These are phyloP conservation scores for Myzus persicae DNA, from an alignment of 1,140 invertebrate genomes.

Conservation along the genomic window DNA sequence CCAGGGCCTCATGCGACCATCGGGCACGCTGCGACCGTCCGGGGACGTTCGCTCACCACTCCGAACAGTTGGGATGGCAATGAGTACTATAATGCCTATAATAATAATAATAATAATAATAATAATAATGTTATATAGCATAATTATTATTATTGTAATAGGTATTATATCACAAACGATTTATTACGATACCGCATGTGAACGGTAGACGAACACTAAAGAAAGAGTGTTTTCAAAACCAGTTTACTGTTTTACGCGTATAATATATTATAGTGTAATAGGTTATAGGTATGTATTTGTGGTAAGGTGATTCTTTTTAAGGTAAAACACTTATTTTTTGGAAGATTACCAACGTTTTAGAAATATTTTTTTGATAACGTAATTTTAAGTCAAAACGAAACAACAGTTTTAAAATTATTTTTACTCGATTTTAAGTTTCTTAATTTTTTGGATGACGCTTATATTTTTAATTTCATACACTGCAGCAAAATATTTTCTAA, in stretches of 20 bases:
- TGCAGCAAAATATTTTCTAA: background rate
- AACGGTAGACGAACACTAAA: background rate
- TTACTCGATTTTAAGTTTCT: background rate
- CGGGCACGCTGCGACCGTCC: background rate
- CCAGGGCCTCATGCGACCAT: background rate
- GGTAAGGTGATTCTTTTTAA: no score
- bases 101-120: background rate
- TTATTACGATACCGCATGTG: background rate
- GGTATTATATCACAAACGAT: background rate
- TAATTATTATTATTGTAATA: background rate
- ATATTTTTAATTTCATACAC: background rate
- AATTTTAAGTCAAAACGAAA: background rate
- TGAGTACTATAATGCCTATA: no score
- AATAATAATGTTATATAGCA: background rate
- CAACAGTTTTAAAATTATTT: background rate
- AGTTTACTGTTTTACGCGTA: background rate
- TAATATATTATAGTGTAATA: background rate
- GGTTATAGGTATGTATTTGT: background rate
- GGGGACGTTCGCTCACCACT: background rate
- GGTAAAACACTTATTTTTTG: background rate
- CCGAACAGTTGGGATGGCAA: background rate
- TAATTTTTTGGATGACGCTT: background rate
- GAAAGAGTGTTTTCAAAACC: background rate
- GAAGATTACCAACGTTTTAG: no score
- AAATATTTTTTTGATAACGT: background rate